These are phyloP conservation scores for Drosophila pullipes DNA, from an alignment of 2,888 invertebrate genomes.

Conservation along the genomic window DNA sequence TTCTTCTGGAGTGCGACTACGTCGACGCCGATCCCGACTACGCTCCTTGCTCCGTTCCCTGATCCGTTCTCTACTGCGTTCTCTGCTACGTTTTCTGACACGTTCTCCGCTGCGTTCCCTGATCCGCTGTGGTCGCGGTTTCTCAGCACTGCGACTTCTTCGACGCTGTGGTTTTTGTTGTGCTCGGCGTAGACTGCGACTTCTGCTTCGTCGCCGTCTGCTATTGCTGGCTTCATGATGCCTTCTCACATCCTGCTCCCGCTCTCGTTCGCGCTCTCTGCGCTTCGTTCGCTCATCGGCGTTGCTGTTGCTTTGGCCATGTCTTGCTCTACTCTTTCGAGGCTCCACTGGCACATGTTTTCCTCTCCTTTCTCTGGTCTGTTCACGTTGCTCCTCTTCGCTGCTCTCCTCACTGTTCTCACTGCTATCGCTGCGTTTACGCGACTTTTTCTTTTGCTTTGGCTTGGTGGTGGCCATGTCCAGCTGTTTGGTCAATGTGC, in stretches of 20 bases:
- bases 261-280: constrained; percentile 10
- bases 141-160: constrained; percentile 23
- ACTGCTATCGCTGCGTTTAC: constrained; percentile 19
- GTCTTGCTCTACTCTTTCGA: constrained; percentile 4
- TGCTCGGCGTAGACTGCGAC: constrained; percentile 28
- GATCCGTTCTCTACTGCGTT: constrained; percentile 8
- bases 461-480: constrained; percentile 80
- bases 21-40: constrained; percentile 6
- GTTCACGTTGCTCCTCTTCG: not conserved
- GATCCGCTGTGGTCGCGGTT: not conserved
- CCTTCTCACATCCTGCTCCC: not conserved
- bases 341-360: not conserved
- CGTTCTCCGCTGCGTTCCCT: constrained; percentile 7
- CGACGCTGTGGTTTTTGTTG: constrained; percentile 1
- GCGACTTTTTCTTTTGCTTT: constrained; percentile 44
- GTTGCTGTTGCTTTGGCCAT: constrained; percentile 12
- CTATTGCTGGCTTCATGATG: constrained; percentile 2
- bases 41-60: constrained; percentile 14
- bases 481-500: constrained; percentile 84
- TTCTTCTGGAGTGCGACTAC: constrained; percentile 16
- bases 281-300: constrained; percentile 4
- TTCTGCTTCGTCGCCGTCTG: constrained; percentile 20
- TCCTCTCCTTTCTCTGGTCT: not conserved
- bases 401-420: not conserved
- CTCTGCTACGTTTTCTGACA: constrained; percentile 3